Evolutionary conservation across 2,113 vertebrate species (phyloP), one percentile per base, ranked within the genome.

Genomic region (Chiloscyllium plagiosum): DNA sequence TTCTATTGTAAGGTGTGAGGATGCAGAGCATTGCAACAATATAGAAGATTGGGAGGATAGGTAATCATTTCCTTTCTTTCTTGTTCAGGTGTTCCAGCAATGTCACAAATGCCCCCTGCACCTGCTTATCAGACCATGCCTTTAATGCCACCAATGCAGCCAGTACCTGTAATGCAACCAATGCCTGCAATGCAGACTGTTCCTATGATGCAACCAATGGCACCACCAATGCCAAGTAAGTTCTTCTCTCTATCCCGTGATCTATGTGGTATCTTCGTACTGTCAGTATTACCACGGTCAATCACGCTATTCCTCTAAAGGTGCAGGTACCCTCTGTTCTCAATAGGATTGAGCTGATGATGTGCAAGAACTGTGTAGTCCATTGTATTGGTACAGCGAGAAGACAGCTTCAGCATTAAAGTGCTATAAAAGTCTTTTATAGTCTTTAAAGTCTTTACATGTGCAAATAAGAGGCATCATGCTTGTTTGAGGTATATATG

Each of bases 81-180:
- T 70, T 92, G 50, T 66, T 69, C 83, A 99, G 98, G 98, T 96
- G 97, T 97, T 90, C 89, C 97, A 95, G 97, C 98, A 56, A 97
- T 97, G 96, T 96, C 98, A 93, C 97, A 97, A 96, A 97, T 97
- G 96, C 96, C 98, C 92, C 96, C 97, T 96, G 96, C 98, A 97
- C 98, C 98, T 22, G 94, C 96, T 66, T 99, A 98, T 96, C 98
- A 98, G 96, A 97, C 97, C 68, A 42, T 97, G 96, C 97, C 97
- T 50, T 97, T 98, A 72, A 97, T 89, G 10, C 86, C 86, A 29
- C 2, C 78, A 37, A 80, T 80, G 78, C 86, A 89, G 37, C 50
- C 86, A 42, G 47, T 94, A n/a, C 96, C 93, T 29, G 50, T 29
- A 72, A 97, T 98, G 97, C 98, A 98, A 96, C 47, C 97, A 97